These are phyloP conservation scores for Maniola jurtina DNA, from an alignment of 1,140 invertebrate species.

Conservation along the genomic window DNA sequence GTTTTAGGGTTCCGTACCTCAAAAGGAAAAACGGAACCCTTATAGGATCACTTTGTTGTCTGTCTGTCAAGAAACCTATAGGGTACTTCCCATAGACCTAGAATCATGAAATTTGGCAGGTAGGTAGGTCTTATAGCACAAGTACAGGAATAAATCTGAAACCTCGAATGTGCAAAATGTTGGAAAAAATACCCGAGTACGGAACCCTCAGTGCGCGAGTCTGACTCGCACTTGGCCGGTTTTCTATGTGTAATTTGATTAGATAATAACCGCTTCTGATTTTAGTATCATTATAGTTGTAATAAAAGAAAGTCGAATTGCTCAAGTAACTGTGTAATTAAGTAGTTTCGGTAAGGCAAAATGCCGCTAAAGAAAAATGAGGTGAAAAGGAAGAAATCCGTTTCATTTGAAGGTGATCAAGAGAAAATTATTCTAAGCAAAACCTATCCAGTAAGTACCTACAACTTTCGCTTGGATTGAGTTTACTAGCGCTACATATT, in stretches of 20 bases:
- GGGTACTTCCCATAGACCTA: too few relatives aligned
- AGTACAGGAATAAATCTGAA: too few relatives aligned
- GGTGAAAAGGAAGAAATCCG: constrained; percentile 11
- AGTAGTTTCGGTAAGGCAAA: constrained; percentile 11
- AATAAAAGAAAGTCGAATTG: constrained; percentile 11
- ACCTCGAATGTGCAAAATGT: too few relatives aligned
- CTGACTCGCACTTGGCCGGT: too few relatives aligned
- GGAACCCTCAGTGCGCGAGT: too few relatives aligned
- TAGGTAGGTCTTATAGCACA: too few relatives aligned
- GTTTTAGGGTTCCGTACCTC: too few relatives aligned
- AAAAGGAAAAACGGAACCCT: too few relatives aligned
- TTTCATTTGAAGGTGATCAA: neutral
- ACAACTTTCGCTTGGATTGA: neutral
- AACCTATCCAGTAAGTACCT: neutral
- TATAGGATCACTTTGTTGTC: too few relatives aligned
- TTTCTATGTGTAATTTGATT: constrained; percentile 16
- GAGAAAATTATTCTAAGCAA: neutral
- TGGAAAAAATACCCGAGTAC: too few relatives aligned
- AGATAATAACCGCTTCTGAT: constrained; percentile 18
- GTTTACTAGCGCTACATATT: neutral
- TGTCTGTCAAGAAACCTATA: too few relatives aligned
- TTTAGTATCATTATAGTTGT: constrained; percentile 31
- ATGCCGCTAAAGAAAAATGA: constrained; percentile 36
- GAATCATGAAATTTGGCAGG: too few relatives aligned
- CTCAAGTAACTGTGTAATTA: neutral